Percentiles rank a stretch among this genome's conserved stretches.
These are phyloP conservation scores for Sebastes taczanowskii DNA, from an alignment of 2,797 vertebrate species.

Conservation along the genomic window DNA sequence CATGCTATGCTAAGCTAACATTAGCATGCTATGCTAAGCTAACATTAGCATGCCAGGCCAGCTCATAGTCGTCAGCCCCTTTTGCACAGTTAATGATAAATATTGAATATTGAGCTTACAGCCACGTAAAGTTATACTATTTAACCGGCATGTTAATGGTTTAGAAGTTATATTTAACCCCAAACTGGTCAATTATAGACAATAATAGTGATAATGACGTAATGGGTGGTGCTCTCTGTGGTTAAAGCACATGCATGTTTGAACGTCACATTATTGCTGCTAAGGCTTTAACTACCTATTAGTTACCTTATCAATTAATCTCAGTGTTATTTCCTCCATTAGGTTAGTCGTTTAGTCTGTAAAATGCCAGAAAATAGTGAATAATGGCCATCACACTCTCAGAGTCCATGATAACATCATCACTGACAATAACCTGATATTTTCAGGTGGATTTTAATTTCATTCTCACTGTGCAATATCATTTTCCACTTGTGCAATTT, in stretches of 20 bases:
- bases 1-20: constrained; percentile 35
- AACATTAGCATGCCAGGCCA: constrained; percentile 57
- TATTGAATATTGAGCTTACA: background rate
- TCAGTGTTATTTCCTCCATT: background rate
- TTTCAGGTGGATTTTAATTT: too few species aligned
- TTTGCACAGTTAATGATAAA: background rate
- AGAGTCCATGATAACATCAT: too few species aligned
- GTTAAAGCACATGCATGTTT: constrained; percentile 20
- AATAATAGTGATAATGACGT: background rate
- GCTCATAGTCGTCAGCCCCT: background rate
- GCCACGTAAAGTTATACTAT: background rate
- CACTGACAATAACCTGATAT: too few species aligned
- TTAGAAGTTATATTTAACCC: background rate
- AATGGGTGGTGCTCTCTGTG: background rate
- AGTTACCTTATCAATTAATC: background rate
- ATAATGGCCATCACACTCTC: too few species aligned
- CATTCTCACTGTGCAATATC: too few species aligned
- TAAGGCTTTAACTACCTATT: background rate
- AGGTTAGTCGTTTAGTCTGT: background rate
- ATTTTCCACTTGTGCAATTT: too few species aligned
- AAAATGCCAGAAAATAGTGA: background rate
- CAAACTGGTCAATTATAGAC: rapidly evolving
- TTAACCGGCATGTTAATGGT: background rate
- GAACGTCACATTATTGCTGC: background rate
- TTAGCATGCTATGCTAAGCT: constrained; percentile 46